Percentiles rank a stretch among this genome's conserved stretches.
Conservation (phyloP, 1,140 invertebrate genomes). For the Eulimnadia texana region DNA sequence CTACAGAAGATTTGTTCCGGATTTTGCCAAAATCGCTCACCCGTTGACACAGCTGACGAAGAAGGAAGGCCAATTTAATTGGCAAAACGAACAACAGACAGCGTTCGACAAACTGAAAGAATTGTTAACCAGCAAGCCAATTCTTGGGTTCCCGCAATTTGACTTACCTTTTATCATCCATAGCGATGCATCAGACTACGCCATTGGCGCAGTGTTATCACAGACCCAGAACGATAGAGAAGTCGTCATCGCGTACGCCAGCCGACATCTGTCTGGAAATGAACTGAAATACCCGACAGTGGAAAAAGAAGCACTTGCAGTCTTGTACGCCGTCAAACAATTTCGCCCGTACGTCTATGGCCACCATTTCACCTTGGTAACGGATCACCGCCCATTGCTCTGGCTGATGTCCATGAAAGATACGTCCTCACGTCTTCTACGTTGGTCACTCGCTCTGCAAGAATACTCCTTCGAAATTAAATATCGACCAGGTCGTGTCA, state of each 20-base stretch:
- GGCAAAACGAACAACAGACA: not conserved
- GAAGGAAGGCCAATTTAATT: not conserved
- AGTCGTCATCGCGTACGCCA: not conserved
- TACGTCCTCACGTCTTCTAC: too few relatives aligned
- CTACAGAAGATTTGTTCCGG: conserved; percentile 14
- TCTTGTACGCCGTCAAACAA: too few relatives aligned
- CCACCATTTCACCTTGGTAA: too few relatives aligned
- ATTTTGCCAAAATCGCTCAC: conserved; percentile 16
- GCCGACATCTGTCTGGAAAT: too few relatives aligned
- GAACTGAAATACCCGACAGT: too few relatives aligned
- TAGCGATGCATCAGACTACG: not conserved
- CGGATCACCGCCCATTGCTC: too few relatives aligned
- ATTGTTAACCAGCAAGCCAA: not conserved
- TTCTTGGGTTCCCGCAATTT: conserved; percentile 4
- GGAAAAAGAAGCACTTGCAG: too few relatives aligned
- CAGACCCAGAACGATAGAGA: not conserved
- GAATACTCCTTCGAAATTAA: too few relatives aligned
- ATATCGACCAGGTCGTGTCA: too few relatives aligned
- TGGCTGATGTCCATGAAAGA: too few relatives aligned
- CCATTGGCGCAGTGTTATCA: conserved; percentile 4
- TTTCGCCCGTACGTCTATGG: too few relatives aligned
- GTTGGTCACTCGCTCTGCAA: too few relatives aligned
- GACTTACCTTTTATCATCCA: not conserved
- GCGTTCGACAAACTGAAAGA: not conserved
- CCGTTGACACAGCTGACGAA: conserved; percentile 9